phyloP scores from a whole-genome alignment of 2,113 vertebrate species.

The Cheirogaleus medius region DNA sequence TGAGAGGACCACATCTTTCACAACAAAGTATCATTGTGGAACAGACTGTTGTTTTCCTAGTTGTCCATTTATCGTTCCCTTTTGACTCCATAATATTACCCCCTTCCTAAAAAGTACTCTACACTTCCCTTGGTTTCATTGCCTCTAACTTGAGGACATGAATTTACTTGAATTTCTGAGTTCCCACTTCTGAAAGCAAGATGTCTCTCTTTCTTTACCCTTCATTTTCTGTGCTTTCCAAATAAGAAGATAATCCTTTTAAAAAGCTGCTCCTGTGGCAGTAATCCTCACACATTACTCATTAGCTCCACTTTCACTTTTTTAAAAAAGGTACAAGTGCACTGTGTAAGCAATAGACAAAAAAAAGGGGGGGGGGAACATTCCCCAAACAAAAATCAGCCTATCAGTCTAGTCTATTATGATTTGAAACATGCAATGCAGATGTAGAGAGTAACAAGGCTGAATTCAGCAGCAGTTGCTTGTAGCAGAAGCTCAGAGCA shows the following conservation, averaged over 20 bases:
- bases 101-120: not conserved
- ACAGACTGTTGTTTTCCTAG: too few species aligned
- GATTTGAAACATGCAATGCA: not conserved
- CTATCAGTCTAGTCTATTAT: not conserved
- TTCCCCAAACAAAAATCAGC: not conserved
- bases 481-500: not conserved
- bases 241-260: not conserved
- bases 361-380: not conserved
- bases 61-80: not conserved
- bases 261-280: not conserved
- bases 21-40: not conserved
- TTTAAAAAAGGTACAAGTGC: not conserved
- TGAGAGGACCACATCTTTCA: not conserved
- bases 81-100: not conserved
- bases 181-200: not conserved
- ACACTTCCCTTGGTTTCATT: not conserved
- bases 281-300: not conserved
- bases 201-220: not conserved
- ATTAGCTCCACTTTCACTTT: not conserved
- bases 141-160: not conserved
- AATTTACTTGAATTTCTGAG: not conserved
- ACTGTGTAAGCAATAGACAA: too few species aligned
- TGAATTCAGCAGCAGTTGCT: not conserved
- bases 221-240: not conserved
- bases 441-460: not conserved